These are phyloP conservation scores for Peromyscus californicus DNA, from an alignment of 2,113 vertebrate genomes.

Conservation along the genomic window DNA sequence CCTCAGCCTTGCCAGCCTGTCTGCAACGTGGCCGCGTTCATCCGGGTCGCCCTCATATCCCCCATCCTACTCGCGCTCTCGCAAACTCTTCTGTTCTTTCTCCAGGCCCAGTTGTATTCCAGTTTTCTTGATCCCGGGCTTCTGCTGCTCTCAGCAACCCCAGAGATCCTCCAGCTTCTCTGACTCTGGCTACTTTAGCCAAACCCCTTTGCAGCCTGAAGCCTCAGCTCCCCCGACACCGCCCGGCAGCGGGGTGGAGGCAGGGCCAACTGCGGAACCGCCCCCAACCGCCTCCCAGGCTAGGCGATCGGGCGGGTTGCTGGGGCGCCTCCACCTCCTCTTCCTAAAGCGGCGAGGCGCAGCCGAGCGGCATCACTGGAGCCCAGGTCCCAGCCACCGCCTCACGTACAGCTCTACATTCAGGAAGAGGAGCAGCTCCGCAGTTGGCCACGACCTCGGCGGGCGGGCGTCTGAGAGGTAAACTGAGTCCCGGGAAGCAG, in stretches of 20 bases:
- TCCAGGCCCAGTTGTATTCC: neutral
- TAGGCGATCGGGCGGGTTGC: conserved; percentile 69
- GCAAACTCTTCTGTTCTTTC: conserved; percentile 33
- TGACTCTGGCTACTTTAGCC: neutral
- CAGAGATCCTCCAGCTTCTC: neutral
- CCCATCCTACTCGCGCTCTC: neutral
- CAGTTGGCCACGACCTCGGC: conserved; percentile 44
- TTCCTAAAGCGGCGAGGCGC: conserved; percentile 82
- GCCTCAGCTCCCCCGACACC: neutral
- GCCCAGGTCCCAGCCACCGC: conserved; percentile 72
- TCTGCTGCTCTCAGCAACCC: neutral
- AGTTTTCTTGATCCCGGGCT: neutral
- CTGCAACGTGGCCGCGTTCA: conserved; percentile 73
- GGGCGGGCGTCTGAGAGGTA: conserved; percentile 75
- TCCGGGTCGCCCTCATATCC: neutral
- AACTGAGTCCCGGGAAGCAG: conserved; percentile 68
- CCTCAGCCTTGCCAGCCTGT: conserved; percentile 9
- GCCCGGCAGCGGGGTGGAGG: conserved; percentile 74
- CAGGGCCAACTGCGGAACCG: conserved; percentile 77
- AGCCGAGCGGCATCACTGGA: conserved; percentile 78
- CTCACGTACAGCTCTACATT: neutral
- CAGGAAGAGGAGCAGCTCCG: conserved; percentile 52
- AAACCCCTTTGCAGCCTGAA: neutral
- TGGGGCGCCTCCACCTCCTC: conserved; percentile 81
- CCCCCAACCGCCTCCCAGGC: conserved; percentile 73